phyloP scores from a whole-genome alignment of 2,888 invertebrate genomes.

The Endomychus coccineus region DNA sequence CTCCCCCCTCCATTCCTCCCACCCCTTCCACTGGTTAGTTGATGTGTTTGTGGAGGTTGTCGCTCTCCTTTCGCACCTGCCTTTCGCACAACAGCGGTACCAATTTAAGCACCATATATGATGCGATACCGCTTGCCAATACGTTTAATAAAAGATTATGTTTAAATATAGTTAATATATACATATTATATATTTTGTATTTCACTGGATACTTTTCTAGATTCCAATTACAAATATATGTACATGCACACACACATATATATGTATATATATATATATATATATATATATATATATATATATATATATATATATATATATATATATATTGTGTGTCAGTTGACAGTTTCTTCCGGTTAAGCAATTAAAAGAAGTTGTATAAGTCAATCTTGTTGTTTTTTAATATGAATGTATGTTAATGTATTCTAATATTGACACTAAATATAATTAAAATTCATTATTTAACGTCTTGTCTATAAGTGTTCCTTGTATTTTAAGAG shows the following conservation, averaged over 20 bases:
- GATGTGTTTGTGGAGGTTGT: slow-evolving; percentile 27
- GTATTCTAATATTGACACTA: slow-evolving; percentile 40
- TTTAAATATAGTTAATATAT: slow-evolving; percentile 34
- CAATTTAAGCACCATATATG: slow-evolving; percentile 26
- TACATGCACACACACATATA: no score
- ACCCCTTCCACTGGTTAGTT: no score
- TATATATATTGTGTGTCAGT: no score
- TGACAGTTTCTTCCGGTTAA: slow-evolving; percentile 36
- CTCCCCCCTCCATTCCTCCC: no score
- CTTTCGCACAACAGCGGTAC: slow-evolving; percentile 36
- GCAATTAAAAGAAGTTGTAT: slow-evolving; percentile 36
- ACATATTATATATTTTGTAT: slow-evolving; percentile 36
- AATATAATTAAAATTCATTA: slow-evolving; percentile 40
- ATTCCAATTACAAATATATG: slow-evolving; percentile 36
- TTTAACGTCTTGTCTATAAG: slow-evolving; percentile 26
- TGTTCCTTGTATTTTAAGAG: slow-evolving; percentile 24
- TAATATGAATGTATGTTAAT: slow-evolving; percentile 42
- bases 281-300: no score
- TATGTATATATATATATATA: no score
- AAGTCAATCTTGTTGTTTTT: slow-evolving; percentile 42
- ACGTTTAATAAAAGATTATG: slow-evolving; percentile 31
- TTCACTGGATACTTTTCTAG: slow-evolving; percentile 36
- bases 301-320: no score
- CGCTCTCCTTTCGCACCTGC: slow-evolving; percentile 36
- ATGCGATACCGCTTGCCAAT: slow-evolving; percentile 31